Evolutionary conservation across 1,140 invertebrate species (phyloP).

Genomic region (Oncopeltus fasciatus): DNA sequence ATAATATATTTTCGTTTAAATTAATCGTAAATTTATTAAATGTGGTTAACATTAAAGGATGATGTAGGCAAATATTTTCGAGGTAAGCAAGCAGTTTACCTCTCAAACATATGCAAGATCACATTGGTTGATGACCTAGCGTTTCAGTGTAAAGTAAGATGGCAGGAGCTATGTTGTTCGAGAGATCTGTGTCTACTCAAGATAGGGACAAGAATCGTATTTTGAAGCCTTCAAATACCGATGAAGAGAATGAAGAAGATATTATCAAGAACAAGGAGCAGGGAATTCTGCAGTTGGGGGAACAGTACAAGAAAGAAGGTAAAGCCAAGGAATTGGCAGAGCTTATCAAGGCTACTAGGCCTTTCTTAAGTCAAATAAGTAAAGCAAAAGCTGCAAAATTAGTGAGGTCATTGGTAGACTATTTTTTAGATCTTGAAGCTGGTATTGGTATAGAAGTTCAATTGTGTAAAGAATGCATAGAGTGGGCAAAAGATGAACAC

Average conservation of each 20-base stretch:
- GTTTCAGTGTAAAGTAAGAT: constrained; percentile 36
- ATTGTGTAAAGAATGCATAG: constrained; percentile 92
- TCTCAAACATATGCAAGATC: constrained; percentile 1
- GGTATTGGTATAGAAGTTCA: constrained; percentile 80
- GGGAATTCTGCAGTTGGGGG: constrained; percentile 74
- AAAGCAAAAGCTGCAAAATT: constrained; percentile 99
- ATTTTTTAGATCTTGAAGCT: constrained; percentile 92
- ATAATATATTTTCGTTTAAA: no score
- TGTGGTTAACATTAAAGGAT: no score
- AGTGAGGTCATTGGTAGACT: constrained; percentile 88
- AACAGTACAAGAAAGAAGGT: constrained; percentile 78
- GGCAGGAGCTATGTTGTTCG: constrained; percentile 76
- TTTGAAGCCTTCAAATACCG: constrained; percentile 30
- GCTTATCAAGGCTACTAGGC: constrained; percentile 83
- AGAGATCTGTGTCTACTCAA: constrained; percentile 51
- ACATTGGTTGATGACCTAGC: constrained; percentile 14
- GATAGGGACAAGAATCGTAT: constrained; percentile 47
- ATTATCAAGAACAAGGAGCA: constrained; percentile 80
- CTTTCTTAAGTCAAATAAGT: constrained; percentile 85
- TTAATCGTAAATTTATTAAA: no score
- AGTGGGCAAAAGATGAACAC: constrained; percentile 96
- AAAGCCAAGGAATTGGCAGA: constrained; percentile 87
- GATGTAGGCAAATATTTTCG: no score
- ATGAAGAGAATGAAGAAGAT: constrained; percentile 51
- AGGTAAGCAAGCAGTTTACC: not conserved